Conservation (phyloP, 35 echinoderm and acorn worm species). For the Amphiura filiformis region DNA sequence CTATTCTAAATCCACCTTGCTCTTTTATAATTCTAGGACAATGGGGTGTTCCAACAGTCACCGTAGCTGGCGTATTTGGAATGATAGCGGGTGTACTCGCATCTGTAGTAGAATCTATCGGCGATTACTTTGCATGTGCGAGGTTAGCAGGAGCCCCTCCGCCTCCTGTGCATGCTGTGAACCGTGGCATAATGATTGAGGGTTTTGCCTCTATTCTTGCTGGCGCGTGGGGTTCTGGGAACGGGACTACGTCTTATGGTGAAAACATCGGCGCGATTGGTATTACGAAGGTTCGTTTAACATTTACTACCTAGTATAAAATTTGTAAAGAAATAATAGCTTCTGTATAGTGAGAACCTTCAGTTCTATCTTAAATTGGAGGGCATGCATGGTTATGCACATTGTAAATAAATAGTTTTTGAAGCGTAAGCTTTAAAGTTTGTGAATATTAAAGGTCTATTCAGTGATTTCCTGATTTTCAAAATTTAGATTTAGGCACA, state of each 20-base stretch:
- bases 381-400: too few species aligned
- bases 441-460: too few species aligned
- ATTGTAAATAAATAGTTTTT: too few species aligned
- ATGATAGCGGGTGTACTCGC: conserved; percentile 88
- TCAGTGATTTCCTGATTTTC: too few species aligned
- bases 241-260: conserved; percentile 85
- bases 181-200: conserved; percentile 85
- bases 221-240: conserved; percentile 72
- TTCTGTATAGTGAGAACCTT: not conserved
- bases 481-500: too few species aligned
- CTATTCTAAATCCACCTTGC: too few species aligned
- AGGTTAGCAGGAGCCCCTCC: conserved; percentile 77
- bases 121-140: conserved; percentile 87
- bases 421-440: too few species aligned
- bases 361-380: too few species aligned
- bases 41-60: conserved; percentile 47
- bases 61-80: conserved; percentile 71
- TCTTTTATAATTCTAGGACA: conserved; percentile 58
- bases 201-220: conserved; percentile 75
- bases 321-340: not conserved
- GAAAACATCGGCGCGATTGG: conserved; percentile 96
- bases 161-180: conserved; percentile 77
- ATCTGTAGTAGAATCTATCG: conserved; percentile 88
- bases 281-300: conserved; percentile 84
- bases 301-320: not conserved